These are phyloP conservation scores for Trisateles emortualis DNA, from an alignment of 2,888 invertebrate species.

Conservation along the genomic window DNA sequence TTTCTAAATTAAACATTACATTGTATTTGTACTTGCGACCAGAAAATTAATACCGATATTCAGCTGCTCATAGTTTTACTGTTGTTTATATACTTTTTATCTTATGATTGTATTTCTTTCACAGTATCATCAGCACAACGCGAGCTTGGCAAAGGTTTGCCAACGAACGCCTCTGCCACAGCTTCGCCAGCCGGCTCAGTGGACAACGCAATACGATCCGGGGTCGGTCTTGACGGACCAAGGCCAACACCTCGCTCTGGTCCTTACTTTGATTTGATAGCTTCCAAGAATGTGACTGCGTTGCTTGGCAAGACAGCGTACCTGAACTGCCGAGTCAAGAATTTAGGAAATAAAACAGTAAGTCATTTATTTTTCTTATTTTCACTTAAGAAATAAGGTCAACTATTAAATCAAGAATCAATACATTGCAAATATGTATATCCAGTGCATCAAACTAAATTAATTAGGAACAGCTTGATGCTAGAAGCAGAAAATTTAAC, in stretches of 20 bases:
- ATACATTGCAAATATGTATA: no score
- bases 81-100: no score
- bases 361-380: no score
- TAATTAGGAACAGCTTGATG: no score
- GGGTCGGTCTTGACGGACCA: constrained; percentile 70
- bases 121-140: constrained; percentile 83
- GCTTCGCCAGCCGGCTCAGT: constrained; percentile 86
- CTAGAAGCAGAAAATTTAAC: no score
- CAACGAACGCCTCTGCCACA: constrained; percentile 74
- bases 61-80: no score
- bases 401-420: no score
- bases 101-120: constrained; percentile 39
- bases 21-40: neutral
- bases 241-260: constrained; percentile 87
- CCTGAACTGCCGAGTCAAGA: constrained; percentile 95
- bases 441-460: no score
- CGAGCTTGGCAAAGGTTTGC: constrained; percentile 74
- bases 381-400: no score
- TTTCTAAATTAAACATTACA: neutral
- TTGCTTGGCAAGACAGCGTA: constrained; percentile 96
- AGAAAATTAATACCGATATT: no score
- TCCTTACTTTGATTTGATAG: constrained; percentile 92
- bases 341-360: constrained; percentile 96
- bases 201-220: constrained; percentile 81
- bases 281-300: constrained; percentile 93